Conservation (phyloP, 2,113 vertebrate species). For the Empidonax alnorum region DNA sequence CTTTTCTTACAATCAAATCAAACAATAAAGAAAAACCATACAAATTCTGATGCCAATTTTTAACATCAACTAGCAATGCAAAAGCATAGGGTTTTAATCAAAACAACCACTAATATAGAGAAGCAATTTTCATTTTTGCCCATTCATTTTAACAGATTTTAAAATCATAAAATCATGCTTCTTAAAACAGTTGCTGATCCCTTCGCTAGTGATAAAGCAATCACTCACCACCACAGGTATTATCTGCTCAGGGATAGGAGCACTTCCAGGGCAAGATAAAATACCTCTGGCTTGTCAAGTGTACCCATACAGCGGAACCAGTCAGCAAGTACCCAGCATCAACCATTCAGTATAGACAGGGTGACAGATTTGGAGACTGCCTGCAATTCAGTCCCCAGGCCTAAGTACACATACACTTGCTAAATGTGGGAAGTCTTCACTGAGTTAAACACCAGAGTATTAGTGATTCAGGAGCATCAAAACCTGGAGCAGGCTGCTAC, state of each 20-base stretch:
- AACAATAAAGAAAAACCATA: slow-evolving; percentile 49
- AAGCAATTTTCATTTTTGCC: background rate
- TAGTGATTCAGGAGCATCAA: background rate
- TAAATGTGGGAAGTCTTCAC: background rate
- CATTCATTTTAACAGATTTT: background rate
- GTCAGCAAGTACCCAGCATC: background rate
- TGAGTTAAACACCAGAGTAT: background rate
- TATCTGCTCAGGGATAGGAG: background rate
- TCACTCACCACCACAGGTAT: background rate
- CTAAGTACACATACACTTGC: background rate
- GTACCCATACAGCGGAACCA: background rate
- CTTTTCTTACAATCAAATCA: slow-evolving; percentile 64
- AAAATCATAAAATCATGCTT: background rate
- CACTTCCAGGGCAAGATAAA: background rate
- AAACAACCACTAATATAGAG: background rate
- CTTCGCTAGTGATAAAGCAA: background rate
- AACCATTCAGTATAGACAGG: background rate
- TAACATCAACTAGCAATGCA: slow-evolving; percentile 24
- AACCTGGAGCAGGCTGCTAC: background rate
- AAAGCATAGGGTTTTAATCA: background rate
- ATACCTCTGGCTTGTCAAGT: background rate
- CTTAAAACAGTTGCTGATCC: background rate
- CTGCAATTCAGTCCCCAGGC: background rate
- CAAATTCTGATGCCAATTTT: background rate
- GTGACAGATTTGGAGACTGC: background rate